Evolutionary conservation across 2,888 invertebrate species (phyloP), one percentile per base, ranked within the genome.

Genomic region (Mesoligia furuncula): DNA sequence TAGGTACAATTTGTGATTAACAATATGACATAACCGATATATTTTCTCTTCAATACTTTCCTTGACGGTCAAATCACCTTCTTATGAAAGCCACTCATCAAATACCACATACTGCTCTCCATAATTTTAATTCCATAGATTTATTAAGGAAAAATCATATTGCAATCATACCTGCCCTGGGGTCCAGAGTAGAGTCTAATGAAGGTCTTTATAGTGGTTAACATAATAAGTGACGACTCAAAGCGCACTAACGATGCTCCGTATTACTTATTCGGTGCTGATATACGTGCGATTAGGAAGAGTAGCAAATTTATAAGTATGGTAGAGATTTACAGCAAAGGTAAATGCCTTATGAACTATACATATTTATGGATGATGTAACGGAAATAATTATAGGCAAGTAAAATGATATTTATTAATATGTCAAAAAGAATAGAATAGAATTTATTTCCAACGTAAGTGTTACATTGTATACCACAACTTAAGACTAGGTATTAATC

Each of bases 181-280:
- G 84, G 84, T 84, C 65, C 84, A 11, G 2, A 36, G 17, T 65
- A 85, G 84, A 87, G 85, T 88, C 89, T 94, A 93, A 94, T 92
- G 93, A 95, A 93, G 36, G 90, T 90, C 88, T 92, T 92, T 93
- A 91, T 92, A 90, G 90, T 86, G 86, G 90, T 89, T 90, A 88
- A 87, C 86, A 89, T 89, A 90, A 90, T 92, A 93, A 93, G 91
- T 93, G 92, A 92, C 86, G 87, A 88, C 87, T 94, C 92, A 94
- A 93, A 93, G 93, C 90, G 88, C 86, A 90, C 93, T 94, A 93
- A 94, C 92, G 93, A 94, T 87, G 91, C 90, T 87, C 87, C 90
- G 89, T 91, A 90, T 91, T 87, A 87, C 81, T 88, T 88, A 87
- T 90, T 87, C 82, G 78, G 75, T 79, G 65, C 39, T 67, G 20